A percentile compares a stretch with the other conserved stretches of the same genome.
Conservation (phyloP, 2,888 invertebrate genomes). For the Gryllus longicercus region DNA sequence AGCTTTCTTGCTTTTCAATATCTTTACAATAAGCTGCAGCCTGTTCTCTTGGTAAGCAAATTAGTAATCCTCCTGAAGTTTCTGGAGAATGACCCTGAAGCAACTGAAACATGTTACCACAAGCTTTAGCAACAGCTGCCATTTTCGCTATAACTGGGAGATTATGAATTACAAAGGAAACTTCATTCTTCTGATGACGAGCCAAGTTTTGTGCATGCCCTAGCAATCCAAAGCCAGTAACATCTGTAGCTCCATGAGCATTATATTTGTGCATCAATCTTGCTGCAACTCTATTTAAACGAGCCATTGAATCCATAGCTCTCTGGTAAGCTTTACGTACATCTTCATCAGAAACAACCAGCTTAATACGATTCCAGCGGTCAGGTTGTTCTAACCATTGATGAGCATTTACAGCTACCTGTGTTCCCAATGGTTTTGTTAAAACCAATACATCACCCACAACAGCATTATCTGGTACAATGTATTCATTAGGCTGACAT, state of each 20-base stretch:
- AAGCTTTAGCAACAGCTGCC: constrained; percentile 67
- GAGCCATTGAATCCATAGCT: constrained; percentile 75
- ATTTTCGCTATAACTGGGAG: constrained; percentile 77
- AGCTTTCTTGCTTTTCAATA: constrained; percentile 90
- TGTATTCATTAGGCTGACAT: constrained; percentile 68
- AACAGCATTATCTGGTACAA: constrained; percentile 72
- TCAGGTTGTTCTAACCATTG: constrained; percentile 81
- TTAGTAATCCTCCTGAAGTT: constrained; percentile 83
- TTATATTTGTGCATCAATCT: constrained; percentile 78
- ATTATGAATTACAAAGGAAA: constrained; percentile 73
- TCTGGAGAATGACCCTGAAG: constrained; percentile 71
- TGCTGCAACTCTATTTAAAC: constrained; percentile 72
- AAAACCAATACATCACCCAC: constrained; percentile 77
- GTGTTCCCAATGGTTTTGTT: constrained; percentile 83
- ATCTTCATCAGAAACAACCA: constrained; percentile 64
- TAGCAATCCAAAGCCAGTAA: constrained; percentile 78
- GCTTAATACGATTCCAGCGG: constrained; percentile 65
- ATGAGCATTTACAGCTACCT: constrained; percentile 76
- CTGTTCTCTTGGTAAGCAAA: constrained; percentile 88
- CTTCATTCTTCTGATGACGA: constrained; percentile 67
- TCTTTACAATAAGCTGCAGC: constrained; percentile 95
- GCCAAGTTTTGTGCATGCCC: constrained; percentile 80
- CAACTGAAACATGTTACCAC: constrained; percentile 67
- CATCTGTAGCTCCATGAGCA: constrained; percentile 79
- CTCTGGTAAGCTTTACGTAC: constrained; percentile 66